phyloP scores from a whole-genome alignment of 1,140 invertebrate species.

The Ceratina australensis region DNA sequence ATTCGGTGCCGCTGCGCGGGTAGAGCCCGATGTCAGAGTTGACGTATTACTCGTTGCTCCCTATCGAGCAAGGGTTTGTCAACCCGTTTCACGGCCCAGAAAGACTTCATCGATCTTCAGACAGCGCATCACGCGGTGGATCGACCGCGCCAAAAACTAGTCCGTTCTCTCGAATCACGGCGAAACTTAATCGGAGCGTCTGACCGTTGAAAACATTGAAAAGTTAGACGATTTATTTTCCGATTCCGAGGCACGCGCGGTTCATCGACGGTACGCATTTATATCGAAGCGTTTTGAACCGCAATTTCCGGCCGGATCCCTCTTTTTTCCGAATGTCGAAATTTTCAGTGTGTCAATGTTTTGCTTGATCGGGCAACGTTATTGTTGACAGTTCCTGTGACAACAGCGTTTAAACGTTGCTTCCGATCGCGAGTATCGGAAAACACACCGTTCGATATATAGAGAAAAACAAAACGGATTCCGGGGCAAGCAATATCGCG shows the following conservation, averaged over 20 bases:
- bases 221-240: neutral
- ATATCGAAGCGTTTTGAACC: neutral
- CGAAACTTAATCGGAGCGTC: too few relatives aligned
- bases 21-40: conserved; percentile 16
- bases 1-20: conserved; percentile 1
- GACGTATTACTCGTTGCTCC: conserved; percentile 41
- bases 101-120: conserved; percentile 37
- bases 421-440: conserved; percentile 29
- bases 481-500: conserved; percentile 19
- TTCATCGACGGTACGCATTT: neutral
- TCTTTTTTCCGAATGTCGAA: neutral
- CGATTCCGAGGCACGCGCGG: neutral
- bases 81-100: conserved; percentile 8
- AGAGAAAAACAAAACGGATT: conserved; percentile 12
- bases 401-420: conserved; percentile 28
- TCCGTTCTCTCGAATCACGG: too few relatives aligned
- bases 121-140: neutral
- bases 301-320: neutral
- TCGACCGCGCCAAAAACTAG: neutral
- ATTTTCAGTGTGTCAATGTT: conserved; percentile 9
- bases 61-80: conserved; percentile 37
- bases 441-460: neutral
- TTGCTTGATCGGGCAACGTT: conserved; percentile 23
- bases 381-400: conserved; percentile 24
- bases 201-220: too few relatives aligned